Base-by-base conservation (phyloP, 2,888 invertebrate species). In the Caenorhabditis macrosperma region DNA sequence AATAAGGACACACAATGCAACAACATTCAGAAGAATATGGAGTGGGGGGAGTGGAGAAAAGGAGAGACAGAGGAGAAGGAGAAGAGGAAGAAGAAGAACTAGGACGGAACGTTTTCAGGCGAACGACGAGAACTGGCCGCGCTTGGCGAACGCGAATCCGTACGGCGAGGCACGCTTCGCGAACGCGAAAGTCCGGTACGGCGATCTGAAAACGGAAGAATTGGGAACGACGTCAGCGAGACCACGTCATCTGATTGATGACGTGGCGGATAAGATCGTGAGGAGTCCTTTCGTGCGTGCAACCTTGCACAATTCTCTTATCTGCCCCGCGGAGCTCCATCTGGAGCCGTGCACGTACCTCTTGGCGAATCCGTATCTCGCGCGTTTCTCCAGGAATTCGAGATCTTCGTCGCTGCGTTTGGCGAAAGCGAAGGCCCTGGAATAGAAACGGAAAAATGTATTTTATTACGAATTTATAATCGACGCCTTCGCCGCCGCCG, bases 81-180 rank as follows among this genome's bases (percentile, higher is more conserved):
- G 17, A 38, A 24, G 52, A 67, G 44, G 44, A 28, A 60, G 48
- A 59, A 24, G 28, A 59, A 24, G 28, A 66, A 44, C 46, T 59
- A 60, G 38, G 30, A 46, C 20, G 46, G 17, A 35, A 28, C 10
- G 41, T 30, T 22, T n/a, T 61, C 77, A 83, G 33, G 83, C 83
- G 68, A 83, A 83, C 48, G 83, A 83, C 17, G 75, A 76, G 66
- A 71, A 67, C 33, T 63, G 74, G 33, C 75, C 74, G n/a, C 83
- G 60, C 69, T 83, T 83, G 78, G 84, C 84, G 61, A 84, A 84
- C 26, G 84, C 84, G 68, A 84, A 84, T 54, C 84, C 84, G 64
- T 84, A 84, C 41, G 84, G 84, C n/a, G 68, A 59, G 30, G 81
- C 82, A 35, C 84, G 82, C 63, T 84, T 84, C 55, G 84, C 84